phyloP scores from a whole-genome alignment of 2,113 vertebrate genomes.

The Ptyas mucosa region DNA sequence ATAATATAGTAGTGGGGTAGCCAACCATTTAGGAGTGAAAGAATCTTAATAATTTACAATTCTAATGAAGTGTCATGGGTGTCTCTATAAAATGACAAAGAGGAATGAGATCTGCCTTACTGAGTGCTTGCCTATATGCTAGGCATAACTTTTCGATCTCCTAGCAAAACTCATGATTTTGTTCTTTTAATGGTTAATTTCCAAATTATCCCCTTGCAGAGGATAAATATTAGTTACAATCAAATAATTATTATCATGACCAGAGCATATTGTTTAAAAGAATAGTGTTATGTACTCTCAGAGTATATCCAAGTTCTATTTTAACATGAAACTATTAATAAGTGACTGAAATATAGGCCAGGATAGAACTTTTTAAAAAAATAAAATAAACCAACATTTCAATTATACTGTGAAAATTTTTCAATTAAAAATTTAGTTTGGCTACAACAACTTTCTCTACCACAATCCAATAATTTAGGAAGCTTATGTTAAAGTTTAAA shows the following conservation, averaged over 20 bases:
- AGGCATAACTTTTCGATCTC: not conserved
- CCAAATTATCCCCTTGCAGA: not conserved
- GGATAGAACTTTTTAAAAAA: constrained; percentile 44
- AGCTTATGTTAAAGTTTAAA: not conserved
- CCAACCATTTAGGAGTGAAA: not conserved
- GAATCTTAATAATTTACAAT: not conserved
- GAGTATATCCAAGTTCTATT: constrained; percentile 41
- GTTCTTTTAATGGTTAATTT: not conserved
- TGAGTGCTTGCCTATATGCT: not conserved
- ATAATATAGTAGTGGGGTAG: not conserved
- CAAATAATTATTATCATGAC: not conserved
- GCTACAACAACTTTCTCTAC: not conserved
- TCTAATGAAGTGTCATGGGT: not conserved
- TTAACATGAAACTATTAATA: constrained; percentile 56
- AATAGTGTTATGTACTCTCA: not conserved
- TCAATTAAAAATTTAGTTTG: not conserved
- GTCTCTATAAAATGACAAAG: not conserved
- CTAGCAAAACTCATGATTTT: not conserved
- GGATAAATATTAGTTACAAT: not conserved
- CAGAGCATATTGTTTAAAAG: not conserved
- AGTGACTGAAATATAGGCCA: constrained; percentile 53
- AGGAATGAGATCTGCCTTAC: not conserved
- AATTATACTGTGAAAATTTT: not conserved
- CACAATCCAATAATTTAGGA: not conserved
- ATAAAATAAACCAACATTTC: not conserved